phyloP scores from a whole-genome alignment of 2,888 invertebrate genomes.

The Ormia ochracea region DNA sequence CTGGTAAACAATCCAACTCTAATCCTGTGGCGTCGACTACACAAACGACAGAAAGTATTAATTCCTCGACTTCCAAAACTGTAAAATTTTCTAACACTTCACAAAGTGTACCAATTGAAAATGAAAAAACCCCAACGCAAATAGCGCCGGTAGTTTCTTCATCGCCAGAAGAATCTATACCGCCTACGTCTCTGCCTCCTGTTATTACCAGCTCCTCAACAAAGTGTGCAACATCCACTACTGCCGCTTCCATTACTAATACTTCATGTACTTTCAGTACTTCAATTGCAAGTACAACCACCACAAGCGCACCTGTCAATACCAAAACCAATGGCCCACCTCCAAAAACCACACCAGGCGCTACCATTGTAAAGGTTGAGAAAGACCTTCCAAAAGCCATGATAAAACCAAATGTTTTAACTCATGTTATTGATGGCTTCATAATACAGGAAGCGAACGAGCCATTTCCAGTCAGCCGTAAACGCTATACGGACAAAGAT shows the following conservation, averaged over 20 bases:
- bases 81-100: conserved; percentile 21
- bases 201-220: conserved; percentile 20
- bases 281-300: conserved; percentile 21
- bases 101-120: conserved; percentile 26
- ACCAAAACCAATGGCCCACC: conserved; percentile 49
- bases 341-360: conserved; percentile 71
- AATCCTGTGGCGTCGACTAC: conserved; percentile 31
- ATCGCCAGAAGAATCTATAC: conserved; percentile 32
- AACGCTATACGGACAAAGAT: conserved; percentile 80
- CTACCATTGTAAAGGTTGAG: conserved; percentile 70
- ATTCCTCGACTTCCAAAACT: conserved; percentile 16
- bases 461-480: conserved; percentile 88
- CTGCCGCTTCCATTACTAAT: conserved; percentile 21
- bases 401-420: conserved; percentile 96
- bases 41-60: conserved; percentile 19
- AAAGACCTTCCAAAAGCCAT: conserved; percentile 87
- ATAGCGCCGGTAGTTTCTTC: conserved; percentile 36
- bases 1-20: conserved; percentile 34
- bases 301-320: conserved; percentile 33
- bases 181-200: not conserved
- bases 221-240: conserved; percentile 14
- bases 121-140: conserved; percentile 27
- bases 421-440: conserved; percentile 97
- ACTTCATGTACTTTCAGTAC: conserved; percentile 32
- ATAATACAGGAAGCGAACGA: conserved; percentile 96